Evolutionary conservation across 2,113 vertebrate genomes (phyloP), one percentile per base, ranked within the genome.

Genomic region (Dolichallabes microphthalmus): DNA sequence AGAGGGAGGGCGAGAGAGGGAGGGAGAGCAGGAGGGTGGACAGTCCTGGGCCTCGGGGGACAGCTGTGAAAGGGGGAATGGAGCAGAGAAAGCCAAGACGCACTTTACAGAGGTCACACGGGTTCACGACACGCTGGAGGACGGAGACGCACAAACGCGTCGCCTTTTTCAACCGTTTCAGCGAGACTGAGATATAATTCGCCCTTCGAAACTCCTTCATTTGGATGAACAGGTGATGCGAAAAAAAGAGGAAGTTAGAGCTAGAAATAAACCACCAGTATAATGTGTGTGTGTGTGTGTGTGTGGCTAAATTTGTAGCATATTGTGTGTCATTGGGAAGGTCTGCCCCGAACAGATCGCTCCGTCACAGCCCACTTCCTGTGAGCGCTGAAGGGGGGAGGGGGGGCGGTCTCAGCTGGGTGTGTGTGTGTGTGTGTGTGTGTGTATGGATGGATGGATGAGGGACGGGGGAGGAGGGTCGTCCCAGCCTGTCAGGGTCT

Each of bases 401-500:
- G 53, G 35, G 39, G 39, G 71, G 87, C 27, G 79, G 53, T 30
- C 35, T 77, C 75, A 77, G 71, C 63, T 45, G 69, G 25, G 66
- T 87, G 75, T 58, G 57, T 45, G 69, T 19, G 66, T 87, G 75
- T 58, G 58, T 68, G 58, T 87, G 75, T 58, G 57, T 45, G 69
- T 19, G 66, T 87, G 75, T 58, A 68, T 68, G 58, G 82, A 45
- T 27, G 7, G 39, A 45, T 35, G 79, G 20, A 60, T 11, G 32
- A 32, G 27, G 80, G 11, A 22, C 1, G 32, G 53, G 69, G 57
- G 53, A 82, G 55, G 78, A 84, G 32, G 17, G 58, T 78, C 61
- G 61, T 80, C 64, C 63, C 87, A 71, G 92, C 85, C 94, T 95
- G 95, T 93, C 94, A 91, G 91, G n/a, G 27, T 82, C 93, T 95